A percentile compares a stretch with the other conserved stretches of the same genome.
Evolutionary conservation across 2,113 vertebrate genomes (phyloP).

Genomic region (Colaptes auratus): DNA sequence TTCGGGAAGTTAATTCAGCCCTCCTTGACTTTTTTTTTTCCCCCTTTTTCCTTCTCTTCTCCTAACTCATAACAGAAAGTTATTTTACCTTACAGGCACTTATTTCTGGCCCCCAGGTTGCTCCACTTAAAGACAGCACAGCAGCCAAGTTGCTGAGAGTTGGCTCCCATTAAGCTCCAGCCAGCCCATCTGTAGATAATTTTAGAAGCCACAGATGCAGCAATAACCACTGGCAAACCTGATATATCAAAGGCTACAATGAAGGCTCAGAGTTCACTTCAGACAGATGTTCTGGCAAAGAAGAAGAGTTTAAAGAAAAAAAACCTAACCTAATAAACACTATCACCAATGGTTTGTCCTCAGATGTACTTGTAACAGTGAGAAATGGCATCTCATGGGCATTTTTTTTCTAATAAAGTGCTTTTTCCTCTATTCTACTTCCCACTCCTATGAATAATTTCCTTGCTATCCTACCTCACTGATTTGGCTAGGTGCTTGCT

Average conservation of each 20-base stretch:
- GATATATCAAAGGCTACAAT: background rate
- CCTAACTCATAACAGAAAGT: background rate
- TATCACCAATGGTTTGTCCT: background rate
- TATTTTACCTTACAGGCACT: background rate
- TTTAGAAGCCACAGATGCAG: slow-evolving; percentile 23
- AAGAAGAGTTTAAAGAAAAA: background rate
- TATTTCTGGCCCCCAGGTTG: background rate
- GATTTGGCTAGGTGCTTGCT: background rate
- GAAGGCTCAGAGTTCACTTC: background rate
- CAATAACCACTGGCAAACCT: slow-evolving; percentile 19
- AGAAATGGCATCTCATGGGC: background rate
- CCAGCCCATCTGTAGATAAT: slow-evolving; percentile 15
- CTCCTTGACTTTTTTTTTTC: background rate
- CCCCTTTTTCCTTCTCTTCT: background rate
- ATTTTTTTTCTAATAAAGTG: background rate
- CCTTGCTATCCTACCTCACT: background rate
- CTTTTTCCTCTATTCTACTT: background rate
- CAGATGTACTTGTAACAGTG: background rate
- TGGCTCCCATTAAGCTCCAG: background rate
- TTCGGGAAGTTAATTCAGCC: background rate
- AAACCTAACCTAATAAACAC: background rate
- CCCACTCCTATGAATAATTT: background rate
- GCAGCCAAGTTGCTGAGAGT: background rate
- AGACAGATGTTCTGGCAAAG: slow-evolving; percentile 12
- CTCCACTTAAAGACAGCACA: background rate